Evolutionary conservation across 35 echinoderm and acorn worm genomes (phyloP).

Genomic region (Anneissia japonica): DNA sequence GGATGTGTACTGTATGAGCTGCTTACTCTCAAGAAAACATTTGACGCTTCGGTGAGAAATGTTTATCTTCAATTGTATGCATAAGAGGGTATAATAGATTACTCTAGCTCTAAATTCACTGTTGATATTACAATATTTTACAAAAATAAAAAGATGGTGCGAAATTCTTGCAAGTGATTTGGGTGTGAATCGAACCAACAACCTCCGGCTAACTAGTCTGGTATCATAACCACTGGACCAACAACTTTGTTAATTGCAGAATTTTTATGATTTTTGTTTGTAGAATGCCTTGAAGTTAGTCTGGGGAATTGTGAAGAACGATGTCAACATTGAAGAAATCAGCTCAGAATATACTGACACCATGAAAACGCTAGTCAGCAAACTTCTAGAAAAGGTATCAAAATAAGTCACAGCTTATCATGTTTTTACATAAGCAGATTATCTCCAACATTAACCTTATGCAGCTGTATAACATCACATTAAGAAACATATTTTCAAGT

Average conservation of each 20-base stretch:
- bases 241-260: too few species aligned
- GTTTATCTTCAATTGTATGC: not conserved
- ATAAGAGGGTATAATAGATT: not conserved
- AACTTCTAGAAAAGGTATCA: constrained; percentile 78
- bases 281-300: constrained; percentile 87
- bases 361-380: constrained; percentile 56
- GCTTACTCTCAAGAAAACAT: constrained; percentile 66
- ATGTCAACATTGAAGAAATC: constrained; percentile 49
- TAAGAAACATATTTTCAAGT: too few species aligned
- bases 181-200: too few species aligned
- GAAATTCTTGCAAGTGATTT: too few species aligned
- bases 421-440: not conserved
- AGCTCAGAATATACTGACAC: constrained; percentile 53
- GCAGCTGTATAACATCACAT: too few species aligned
- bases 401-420: not conserved
- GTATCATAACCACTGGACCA: too few species aligned
- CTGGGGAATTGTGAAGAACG: constrained; percentile 87
- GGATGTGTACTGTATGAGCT: constrained; percentile 91
- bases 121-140: too few species aligned
- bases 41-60: constrained; percentile 85
- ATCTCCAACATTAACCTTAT: too few species aligned
- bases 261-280: constrained; percentile 3
- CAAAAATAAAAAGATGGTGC: too few species aligned
- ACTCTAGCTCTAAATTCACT: too few species aligned
- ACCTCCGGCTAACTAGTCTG: too few species aligned